These are phyloP conservation scores for Grallaria varia DNA, from an alignment of 2,113 vertebrate genomes.

Conservation along the genomic window DNA sequence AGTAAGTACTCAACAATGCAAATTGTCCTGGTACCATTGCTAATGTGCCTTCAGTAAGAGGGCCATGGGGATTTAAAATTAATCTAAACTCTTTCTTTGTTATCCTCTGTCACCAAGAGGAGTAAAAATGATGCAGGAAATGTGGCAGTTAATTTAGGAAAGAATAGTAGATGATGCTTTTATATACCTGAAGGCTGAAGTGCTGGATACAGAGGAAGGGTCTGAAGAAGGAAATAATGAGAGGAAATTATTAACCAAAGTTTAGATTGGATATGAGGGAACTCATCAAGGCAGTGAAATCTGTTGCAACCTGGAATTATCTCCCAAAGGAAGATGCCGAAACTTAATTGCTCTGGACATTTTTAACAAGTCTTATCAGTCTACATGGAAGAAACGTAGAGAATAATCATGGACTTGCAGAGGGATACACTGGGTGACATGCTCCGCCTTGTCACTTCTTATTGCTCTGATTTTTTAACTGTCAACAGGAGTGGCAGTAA, in stretches of 20 bases:
- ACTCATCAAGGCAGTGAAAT: neutral
- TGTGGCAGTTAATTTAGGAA: neutral
- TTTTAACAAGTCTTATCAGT: conserved; percentile 27
- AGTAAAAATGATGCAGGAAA: neutral
- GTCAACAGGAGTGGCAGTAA: neutral
- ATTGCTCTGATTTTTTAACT: neutral
- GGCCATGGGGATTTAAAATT: neutral
- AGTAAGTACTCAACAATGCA: neutral
- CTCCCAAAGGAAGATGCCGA: neutral
- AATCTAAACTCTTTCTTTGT: neutral
- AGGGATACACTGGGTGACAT: neutral
- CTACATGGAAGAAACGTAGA: neutral
- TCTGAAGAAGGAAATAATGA: conserved; percentile 22
- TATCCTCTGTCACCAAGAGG: neutral
- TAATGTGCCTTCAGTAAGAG: neutral
- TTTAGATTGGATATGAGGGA: conserved; percentile 9
- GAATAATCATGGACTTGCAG: neutral
- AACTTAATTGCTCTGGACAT: conserved; percentile 27
- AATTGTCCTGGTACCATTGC: neutral
- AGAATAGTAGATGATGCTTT: neutral
- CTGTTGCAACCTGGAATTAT: neutral
- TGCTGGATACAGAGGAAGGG: neutral
- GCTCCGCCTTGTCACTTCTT: neutral
- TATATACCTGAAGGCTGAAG: neutral
- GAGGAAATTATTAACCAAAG: conserved; percentile 24